Evolutionary conservation across 2,797 vertebrate genomes (phyloP), one percentile per base, ranked within the genome.

Genomic region (Caiman crocodilus): DNA sequence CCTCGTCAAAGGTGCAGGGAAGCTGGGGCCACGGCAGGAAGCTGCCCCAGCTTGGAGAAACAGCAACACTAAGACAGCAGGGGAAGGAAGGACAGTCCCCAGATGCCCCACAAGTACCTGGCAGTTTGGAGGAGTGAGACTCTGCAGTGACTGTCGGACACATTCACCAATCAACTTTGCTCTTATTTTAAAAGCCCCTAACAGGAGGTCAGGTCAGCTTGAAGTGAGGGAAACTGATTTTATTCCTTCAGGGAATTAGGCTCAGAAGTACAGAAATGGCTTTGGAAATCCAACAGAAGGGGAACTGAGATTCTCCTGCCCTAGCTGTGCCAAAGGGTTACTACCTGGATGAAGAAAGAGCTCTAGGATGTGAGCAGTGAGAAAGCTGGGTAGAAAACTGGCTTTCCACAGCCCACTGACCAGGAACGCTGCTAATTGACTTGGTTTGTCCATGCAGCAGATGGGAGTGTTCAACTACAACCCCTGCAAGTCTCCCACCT

Each of bases 331-430:
- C 85, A 25, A 83, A 89, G 93, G 92, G 65, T 90, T 93, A 89
- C 87, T 55, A 75, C 89, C 6, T 0, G 81, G 88, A 82, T 93
- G 84, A 85, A 21, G 86, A 69, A 69, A 94, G 90, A 87, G 89
- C 90, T 89, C 75, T 74, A 91, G 77, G 86, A 92, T 90, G 82
- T 95, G 42, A 95, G 81, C 2, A 42, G 91, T 87, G 95, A 95
- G 95, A 94, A 93, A 95, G 7, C 92, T 96, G 94, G 74, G 2
- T 4, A 57, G 10, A 77, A 77, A 86, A 85, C 79, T 79, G 92
- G 84, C 90, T 85, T 32, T 77, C 89, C 25, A 84, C n/a, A 78
- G 55, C n/a, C 25, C 0, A 89, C 75, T 77, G 93, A 93, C 88
- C 92, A 75, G 92, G 16, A 89, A 76, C 1, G 4, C 92, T 85